phyloP scores from a whole-genome alignment of 2,888 invertebrate genomes.

The Dendrolimus houi region DNA sequence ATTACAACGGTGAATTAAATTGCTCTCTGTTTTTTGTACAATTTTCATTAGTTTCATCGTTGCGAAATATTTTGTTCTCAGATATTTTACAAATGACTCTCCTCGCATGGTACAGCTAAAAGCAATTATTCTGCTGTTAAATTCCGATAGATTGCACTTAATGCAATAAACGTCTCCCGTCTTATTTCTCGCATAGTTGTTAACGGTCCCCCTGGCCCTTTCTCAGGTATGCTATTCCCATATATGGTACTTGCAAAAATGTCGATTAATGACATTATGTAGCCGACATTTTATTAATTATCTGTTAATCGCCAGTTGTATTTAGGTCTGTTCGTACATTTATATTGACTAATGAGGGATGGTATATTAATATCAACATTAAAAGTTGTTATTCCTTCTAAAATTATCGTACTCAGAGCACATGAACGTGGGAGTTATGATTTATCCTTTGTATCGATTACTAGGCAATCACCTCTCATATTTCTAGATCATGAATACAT shows the following conservation, averaged over 20 bases:
- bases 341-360: too few relatives aligned
- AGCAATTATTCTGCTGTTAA: slow-evolving; percentile 24
- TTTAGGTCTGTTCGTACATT: too few relatives aligned
- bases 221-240: slow-evolving; percentile 6
- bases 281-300: slow-evolving; percentile 18
- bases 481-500: slow-evolving; percentile 17
- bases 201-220: slow-evolving; percentile 19
- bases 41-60: neutral
- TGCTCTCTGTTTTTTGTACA: too few relatives aligned
- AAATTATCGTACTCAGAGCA: neutral
- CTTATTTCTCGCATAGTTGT: slow-evolving; percentile 18
- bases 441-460: slow-evolving; percentile 17
- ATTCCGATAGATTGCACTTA: slow-evolving; percentile 7
- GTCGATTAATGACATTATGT: slow-evolving; percentile 15
- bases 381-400: too few relatives aligned
- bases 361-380: too few relatives aligned
- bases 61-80: neutral
- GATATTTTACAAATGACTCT: neutral
- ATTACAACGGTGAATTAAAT: neutral
- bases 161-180: slow-evolving; percentile 21
- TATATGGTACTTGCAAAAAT: slow-evolving; percentile 19
- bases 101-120: neutral
- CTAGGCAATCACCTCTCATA: slow-evolving; percentile 3
- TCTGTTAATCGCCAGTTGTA: slow-evolving; percentile 19
- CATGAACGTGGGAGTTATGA: slow-evolving; percentile 27